Conservation (phyloP, 2,113 vertebrate genomes). For the Neoarius graeffei region DNA sequence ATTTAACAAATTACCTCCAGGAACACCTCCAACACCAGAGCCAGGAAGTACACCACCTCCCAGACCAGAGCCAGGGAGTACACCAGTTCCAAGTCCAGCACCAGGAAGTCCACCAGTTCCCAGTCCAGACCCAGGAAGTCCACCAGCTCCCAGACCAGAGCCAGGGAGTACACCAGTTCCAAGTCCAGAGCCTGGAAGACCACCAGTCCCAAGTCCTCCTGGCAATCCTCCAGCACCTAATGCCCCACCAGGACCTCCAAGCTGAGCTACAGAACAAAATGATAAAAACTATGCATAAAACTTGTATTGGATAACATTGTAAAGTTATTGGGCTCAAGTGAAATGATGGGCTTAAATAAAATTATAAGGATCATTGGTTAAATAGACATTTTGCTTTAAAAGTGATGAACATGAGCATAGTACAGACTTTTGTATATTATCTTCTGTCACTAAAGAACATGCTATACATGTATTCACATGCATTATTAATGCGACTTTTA, state of each 20-base stretch:
- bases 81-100: constrained; percentile 38
- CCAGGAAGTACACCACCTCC: constrained; percentile 24
- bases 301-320: not conserved
- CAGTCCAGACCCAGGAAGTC: constrained; percentile 1
- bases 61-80: too few species aligned
- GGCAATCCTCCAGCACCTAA: constrained; percentile 35
- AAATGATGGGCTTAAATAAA: not conserved
- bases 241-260: constrained; percentile 37
- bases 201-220: constrained; percentile 37
- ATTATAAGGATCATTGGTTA: not conserved
- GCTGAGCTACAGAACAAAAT: not conserved
- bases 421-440: not conserved
- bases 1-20: constrained; percentile 33
- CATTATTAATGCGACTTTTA: not conserved
- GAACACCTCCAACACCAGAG: constrained; percentile 31
- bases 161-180: constrained; percentile 34
- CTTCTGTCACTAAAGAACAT: not conserved
- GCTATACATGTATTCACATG: not conserved
- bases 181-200: constrained; percentile 41
- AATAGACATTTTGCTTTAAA: not conserved
- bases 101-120: constrained; percentile 33
- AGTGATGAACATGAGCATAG: not conserved
- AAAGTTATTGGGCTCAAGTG: not conserved
- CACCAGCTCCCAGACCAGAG: constrained; percentile 13
- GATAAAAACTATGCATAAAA: not conserved